A percentile compares a stretch with the other conserved stretches of the same genome.
Evolutionary conservation across 2,888 invertebrate genomes (phyloP).

Genomic region (Copidosoma aretas): DNA sequence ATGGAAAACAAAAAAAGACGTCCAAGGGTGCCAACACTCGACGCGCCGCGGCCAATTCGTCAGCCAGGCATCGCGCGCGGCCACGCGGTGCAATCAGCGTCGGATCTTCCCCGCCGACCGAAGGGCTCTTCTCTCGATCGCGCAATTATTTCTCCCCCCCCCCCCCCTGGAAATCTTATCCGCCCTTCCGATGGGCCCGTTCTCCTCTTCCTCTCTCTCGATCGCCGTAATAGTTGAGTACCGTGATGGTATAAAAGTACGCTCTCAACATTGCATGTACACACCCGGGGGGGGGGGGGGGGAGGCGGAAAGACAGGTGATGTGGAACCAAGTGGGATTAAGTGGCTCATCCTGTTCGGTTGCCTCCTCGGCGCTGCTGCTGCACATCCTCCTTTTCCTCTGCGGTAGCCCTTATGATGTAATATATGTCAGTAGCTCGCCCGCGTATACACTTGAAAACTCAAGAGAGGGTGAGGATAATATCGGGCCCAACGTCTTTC

Average conservation of each 20-base stretch:
- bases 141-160: background rate
- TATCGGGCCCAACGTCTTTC: no score
- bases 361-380: conserved; percentile 4
- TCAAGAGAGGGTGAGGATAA: no score
- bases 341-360: conserved; percentile 40
- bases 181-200: conserved; percentile 31
- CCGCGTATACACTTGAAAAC: no score
- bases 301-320: conserved; percentile 37
- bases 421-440: no score
- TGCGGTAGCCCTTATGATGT: no score
- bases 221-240: conserved; percentile 3
- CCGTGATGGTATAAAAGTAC: no score
- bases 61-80: no score
- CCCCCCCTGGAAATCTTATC: conserved; percentile 50
- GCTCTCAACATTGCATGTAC: no score
- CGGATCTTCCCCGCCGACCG: background rate
- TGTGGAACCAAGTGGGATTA: conserved; percentile 41
- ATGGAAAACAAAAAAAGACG: no score
- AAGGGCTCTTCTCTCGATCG: background rate
- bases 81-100: background rate
- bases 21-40: no score
- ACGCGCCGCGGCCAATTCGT: background rate
- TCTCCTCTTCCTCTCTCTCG: conserved; percentile 11
- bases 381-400: conserved; percentile 14
- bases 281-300: conserved; percentile 20